Evolutionary conservation across 2,888 invertebrate genomes (phyloP).

Genomic region (Aleiodes testaceus): DNA sequence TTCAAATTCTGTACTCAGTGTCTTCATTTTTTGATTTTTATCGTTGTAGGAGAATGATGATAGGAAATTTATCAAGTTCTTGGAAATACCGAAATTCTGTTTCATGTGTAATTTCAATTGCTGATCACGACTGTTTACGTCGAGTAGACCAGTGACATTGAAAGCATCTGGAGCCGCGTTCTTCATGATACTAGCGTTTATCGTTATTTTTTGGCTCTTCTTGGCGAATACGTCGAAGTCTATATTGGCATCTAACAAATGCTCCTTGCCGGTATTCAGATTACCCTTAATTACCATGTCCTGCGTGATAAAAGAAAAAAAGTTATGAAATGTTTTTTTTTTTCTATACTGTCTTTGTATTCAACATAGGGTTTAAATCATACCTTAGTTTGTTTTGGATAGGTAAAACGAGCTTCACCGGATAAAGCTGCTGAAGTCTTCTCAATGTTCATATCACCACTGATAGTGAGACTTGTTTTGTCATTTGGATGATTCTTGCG

Average conservation of each 20-base stretch:
- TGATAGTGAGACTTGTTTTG: conserved; percentile 77
- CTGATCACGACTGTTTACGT: conserved; percentile 74
- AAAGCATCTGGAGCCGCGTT: conserved; percentile 65
- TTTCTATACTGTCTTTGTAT: background rate
- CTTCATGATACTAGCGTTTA: conserved; percentile 65
- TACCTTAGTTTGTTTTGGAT: conserved; percentile 80
- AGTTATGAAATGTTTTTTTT: background rate
- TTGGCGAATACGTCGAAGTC: conserved; percentile 78
- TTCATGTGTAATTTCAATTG: conserved; percentile 67
- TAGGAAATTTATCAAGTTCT: conserved; percentile 65
- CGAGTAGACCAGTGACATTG: conserved; percentile 70
- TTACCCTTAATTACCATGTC: conserved; percentile 74
- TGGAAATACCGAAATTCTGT: conserved; percentile 65
- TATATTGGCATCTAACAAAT: conserved; percentile 70
- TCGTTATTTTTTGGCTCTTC: conserved; percentile 76
- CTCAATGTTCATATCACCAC: conserved; percentile 75
- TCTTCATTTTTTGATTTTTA: conserved; percentile 67
- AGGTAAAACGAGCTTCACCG: conserved; percentile 79
- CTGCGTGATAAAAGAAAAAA: conserved; percentile 54
- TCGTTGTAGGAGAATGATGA: conserved; percentile 66
- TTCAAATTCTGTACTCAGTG: conserved; percentile 57
- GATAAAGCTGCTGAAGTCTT: conserved; percentile 73
- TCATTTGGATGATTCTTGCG: conserved; percentile 82
- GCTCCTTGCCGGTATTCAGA: conserved; percentile 70
- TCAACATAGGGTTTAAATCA: too few species aligned